Conservation (phyloP, 2,113 vertebrate genomes). For the Pseudorectes ferrugineus region DNA sequence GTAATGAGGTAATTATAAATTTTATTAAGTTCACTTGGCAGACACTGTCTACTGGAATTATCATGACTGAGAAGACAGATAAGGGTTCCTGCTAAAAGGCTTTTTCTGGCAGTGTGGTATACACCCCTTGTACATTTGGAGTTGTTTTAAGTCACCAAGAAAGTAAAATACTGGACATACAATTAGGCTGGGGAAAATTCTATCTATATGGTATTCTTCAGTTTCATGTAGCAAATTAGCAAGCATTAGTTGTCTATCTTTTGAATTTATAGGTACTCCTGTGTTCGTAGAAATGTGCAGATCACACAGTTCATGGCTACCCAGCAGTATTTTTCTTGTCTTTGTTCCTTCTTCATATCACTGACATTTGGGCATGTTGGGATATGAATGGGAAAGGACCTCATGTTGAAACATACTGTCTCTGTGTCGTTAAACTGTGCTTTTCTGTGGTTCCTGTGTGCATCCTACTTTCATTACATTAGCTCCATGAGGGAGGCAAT, state of each 20-base stretch:
- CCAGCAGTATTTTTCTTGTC: neutral
- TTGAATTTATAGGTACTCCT: neutral
- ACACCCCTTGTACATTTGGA: neutral
- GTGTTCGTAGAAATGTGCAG: neutral
- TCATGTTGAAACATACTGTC: neutral
- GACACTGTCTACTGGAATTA: neutral
- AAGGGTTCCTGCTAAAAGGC: neutral
- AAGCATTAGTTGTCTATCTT: neutral
- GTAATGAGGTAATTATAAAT: neutral
- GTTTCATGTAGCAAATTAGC: neutral
- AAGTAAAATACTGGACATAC: neutral
- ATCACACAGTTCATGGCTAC: neutral
- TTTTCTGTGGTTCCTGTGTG: neutral
- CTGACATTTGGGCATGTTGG: neutral
- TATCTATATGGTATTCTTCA: neutral
- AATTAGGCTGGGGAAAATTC: neutral
- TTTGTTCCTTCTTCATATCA: neutral
- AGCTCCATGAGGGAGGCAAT: neutral
- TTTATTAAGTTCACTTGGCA: neutral
- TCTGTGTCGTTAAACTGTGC: neutral
- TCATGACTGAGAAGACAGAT: neutral
- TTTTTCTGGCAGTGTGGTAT: neutral
- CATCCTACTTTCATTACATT: neutral
- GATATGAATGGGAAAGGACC: neutral
- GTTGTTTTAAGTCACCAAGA: neutral